Base-by-base conservation (phyloP, 2,113 vertebrate species). In the Centrocercus urophasianus region DNA sequence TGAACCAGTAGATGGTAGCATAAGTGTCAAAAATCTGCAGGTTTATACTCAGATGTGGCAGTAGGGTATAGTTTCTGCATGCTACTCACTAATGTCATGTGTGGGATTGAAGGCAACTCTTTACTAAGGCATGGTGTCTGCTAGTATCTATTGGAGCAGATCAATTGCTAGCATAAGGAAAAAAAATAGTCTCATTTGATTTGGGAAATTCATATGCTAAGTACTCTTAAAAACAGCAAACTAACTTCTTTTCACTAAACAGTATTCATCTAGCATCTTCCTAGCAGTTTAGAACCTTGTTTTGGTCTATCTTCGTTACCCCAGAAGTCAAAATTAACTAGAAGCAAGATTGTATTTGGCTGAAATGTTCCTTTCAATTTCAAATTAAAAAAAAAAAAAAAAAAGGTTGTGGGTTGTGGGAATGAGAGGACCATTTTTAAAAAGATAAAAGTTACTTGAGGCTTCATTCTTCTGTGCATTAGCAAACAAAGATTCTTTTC, bases 1-100 rank as follows among this genome's bases (percentile, higher is more conserved):
- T 48, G 45, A 89, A 70, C 95, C 93, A 97, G 86, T 83, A 96
- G 93, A 93, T 95, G 95, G 87, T 95, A 96, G 88, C 83, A 93
- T 92, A 89, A 91, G 43, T 50, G 54, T 78, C 65, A 88, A 70
- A 92, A 91, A 89, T 86, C 61, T 88, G 71, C 17, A 11, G 2
- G 36, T 43, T 56, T 89, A 1, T 78, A 22, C 71, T 91, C 64
- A 78, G 22, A 66, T 45, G 72, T 92, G 47, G 61, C 48, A 71
- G 32, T 45, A 88, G 12, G 18, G 20, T 94, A 14, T 84, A 42
- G 76, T 89, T 93, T 78, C 70, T 81, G n/a, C 77, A 83, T 89
- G 65, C 60, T 64, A 0, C 72, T 93, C 61, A 65, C 83, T 91
- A 89, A 88, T 32, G 60, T 67, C 32, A 89, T 90, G 83, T 78